phyloP scores from a whole-genome alignment of 2,888 invertebrate species.

The Andrena minutula region DNA sequence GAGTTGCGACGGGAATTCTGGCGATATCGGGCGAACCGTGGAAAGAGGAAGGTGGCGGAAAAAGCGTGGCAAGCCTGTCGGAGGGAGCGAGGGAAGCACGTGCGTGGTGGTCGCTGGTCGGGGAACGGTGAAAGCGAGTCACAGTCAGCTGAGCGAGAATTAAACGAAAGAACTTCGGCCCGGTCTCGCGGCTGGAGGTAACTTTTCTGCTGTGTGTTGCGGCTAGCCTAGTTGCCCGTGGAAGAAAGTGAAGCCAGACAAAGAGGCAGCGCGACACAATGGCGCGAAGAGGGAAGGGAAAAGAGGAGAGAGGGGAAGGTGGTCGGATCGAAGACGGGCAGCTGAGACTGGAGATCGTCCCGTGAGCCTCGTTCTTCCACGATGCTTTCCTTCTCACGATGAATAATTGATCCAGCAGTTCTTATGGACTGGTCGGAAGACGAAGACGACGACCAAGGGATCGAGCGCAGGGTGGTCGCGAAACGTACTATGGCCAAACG shows the following conservation, averaged over 20 bases:
- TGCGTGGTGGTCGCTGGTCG: constrained; percentile 35
- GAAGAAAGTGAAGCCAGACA: constrained; percentile 56
- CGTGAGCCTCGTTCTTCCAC: not conserved
- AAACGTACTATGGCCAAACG: not conserved
- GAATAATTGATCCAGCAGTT: constrained; percentile 61
- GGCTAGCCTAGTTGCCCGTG: constrained; percentile 66
- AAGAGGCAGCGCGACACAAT: constrained; percentile 41
- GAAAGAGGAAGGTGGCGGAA: not conserved
- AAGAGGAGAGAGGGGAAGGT: not conserved
- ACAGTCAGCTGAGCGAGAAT: constrained; percentile 69
- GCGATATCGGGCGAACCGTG: constrained; percentile 18
- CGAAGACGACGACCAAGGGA: not conserved
- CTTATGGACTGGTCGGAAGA: constrained; percentile 12
- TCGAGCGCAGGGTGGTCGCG: constrained; percentile 12
- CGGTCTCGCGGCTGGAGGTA: constrained; percentile 48
- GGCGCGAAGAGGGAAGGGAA: constrained; percentile 5
- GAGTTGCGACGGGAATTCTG: not conserved
- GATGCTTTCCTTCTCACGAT: constrained; percentile 2
- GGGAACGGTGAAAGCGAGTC: constrained; percentile 63
- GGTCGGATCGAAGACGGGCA: constrained; percentile 20
- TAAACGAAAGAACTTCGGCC: constrained; percentile 63
- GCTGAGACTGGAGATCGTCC: not conserved
- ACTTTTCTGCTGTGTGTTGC: constrained; percentile 66
- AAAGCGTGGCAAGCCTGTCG: not conserved
- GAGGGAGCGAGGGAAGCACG: constrained; percentile 31